Evolutionary conservation across 2,113 vertebrate species (phyloP).

Genomic region (Xenopus borealis): DNA sequence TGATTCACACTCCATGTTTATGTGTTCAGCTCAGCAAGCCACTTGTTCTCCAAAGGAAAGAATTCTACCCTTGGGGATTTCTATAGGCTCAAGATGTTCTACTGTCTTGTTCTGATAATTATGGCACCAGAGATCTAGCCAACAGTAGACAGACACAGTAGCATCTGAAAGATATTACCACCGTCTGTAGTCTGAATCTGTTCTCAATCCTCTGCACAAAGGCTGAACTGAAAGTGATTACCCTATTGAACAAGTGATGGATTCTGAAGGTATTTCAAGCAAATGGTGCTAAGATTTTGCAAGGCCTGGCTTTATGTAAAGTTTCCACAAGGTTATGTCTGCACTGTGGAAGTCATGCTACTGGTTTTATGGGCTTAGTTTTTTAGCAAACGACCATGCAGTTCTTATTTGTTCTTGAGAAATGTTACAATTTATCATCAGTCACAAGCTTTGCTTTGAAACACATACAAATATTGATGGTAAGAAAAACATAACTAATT

Average conservation of each 20-base stretch:
- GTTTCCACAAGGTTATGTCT: constrained; percentile 15
- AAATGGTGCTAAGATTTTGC: constrained; percentile 24
- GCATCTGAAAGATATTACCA: constrained; percentile 56
- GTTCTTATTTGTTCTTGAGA: background rate
- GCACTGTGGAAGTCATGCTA: background rate
- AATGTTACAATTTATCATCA: background rate
- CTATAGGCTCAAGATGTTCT: constrained; percentile 45
- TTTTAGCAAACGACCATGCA: background rate
- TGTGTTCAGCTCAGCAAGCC: constrained; percentile 42
- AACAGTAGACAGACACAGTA: constrained; percentile 46
- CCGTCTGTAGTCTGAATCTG: constrained; percentile 32
- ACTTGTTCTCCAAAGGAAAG: constrained; percentile 9
- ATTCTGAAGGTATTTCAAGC: constrained; percentile 43
- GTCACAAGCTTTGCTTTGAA: background rate
- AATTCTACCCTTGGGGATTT: constrained; percentile 21
- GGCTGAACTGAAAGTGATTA: constrained; percentile 44
- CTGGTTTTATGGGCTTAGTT: background rate
- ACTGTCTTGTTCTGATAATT: constrained; percentile 48
- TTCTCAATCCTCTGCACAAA: constrained; percentile 44
- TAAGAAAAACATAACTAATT: too few species aligned
- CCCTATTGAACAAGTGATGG: constrained; percentile 25
- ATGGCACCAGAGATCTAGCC: constrained; percentile 24
- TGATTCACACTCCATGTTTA: constrained; percentile 25
- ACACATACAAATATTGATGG: background rate
- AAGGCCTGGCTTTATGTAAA: background rate